Percentiles rank a stretch among this genome's conserved stretches.
These are phyloP conservation scores for Propithecus perrieri DNA, from an alignment of 2,797 vertebrate species.

Conservation along the genomic window DNA sequence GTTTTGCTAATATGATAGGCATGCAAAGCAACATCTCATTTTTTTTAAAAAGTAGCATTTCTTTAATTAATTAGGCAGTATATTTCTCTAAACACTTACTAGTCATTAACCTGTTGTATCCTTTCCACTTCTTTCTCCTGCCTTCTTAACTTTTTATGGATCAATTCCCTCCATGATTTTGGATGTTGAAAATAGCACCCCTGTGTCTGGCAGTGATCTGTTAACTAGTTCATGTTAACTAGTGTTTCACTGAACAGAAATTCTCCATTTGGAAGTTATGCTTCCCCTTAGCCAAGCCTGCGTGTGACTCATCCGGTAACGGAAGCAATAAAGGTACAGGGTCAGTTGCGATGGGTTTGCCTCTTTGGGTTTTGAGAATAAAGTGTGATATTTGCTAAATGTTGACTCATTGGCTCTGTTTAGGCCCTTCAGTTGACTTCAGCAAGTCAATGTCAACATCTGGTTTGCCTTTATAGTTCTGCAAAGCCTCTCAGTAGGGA, in stretches of 20 bases:
- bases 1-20: not conserved
- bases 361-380: not conserved
- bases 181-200: not conserved
- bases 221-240: not conserved
- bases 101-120: not conserved
- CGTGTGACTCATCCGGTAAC: not conserved
- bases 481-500: not conserved
- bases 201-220: not conserved
- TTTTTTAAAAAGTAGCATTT: not conserved
- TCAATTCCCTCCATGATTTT: not conserved
- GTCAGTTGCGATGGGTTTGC: not conserved
- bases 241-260: not conserved
- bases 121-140: not conserved
- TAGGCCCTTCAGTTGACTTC: not conserved
- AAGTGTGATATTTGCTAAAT: not conserved
- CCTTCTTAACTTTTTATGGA: not conserved
- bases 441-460: not conserved
- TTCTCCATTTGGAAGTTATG: not conserved
- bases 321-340: not conserved
- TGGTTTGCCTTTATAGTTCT: not conserved
- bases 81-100: not conserved
- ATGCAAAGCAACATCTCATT: not conserved
- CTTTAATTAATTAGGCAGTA: not conserved
- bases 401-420: not conserved
- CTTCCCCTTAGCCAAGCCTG: not conserved